Conservation (phyloP, 2,888 invertebrate genomes). For the Penaeus monodon region DNA sequence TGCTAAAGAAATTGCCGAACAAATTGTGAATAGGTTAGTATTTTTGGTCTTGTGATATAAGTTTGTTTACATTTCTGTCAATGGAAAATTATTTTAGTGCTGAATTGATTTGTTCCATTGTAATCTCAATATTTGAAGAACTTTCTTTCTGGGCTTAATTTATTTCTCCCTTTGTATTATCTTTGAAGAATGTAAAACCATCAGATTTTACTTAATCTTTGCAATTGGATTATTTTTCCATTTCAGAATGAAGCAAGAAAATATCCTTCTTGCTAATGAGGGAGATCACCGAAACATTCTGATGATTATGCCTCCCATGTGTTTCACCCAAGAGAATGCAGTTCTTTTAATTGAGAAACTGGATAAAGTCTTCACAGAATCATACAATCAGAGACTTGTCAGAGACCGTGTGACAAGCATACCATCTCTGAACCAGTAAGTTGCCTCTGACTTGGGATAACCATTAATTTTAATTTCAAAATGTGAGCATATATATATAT, state of each 20-base stretch:
- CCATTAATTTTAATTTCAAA: background rate
- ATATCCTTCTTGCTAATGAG: slow-evolving; percentile 71
- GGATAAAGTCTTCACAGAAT: slow-evolving; percentile 47
- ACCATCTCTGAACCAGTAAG: slow-evolving; percentile 23
- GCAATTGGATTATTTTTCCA: background rate
- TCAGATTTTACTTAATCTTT: background rate
- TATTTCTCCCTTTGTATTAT: background rate
- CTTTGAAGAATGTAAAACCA: background rate
- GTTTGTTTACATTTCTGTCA: too few species aligned
- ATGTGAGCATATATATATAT: background rate
- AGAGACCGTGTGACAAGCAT: slow-evolving; percentile 17
- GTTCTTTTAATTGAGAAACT: slow-evolving; percentile 60
- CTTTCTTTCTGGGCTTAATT: too few species aligned
- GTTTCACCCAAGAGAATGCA: slow-evolving; percentile 71
- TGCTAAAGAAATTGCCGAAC: slow-evolving; percentile 67
- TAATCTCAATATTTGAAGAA: too few species aligned
- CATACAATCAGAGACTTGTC: background rate
- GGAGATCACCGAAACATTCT: slow-evolving; percentile 72
- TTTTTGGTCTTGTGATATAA: background rate
- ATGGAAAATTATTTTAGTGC: too few species aligned
- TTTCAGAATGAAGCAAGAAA: slow-evolving; percentile 69
- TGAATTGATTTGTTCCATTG: too few species aligned
- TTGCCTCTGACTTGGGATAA: background rate
- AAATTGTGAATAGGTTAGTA: slow-evolving; percentile 67
- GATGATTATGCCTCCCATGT: slow-evolving; percentile 73